Base-by-base conservation (phyloP, 2,797 vertebrate genomes). In the Lutjanus campechanus region DNA sequence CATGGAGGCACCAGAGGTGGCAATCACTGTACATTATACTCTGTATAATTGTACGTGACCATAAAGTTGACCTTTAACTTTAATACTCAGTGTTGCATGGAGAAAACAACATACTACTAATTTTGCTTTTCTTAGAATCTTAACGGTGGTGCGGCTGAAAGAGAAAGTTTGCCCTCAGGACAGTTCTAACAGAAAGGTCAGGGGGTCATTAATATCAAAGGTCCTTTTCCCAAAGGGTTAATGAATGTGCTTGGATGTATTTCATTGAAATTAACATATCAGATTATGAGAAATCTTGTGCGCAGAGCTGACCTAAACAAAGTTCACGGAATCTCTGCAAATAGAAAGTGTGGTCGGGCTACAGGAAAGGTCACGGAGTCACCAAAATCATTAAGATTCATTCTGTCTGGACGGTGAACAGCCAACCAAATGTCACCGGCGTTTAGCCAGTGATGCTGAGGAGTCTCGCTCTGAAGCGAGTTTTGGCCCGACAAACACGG, bases 111-210 rank as follows among this genome's bases (percentile, higher is more conserved):
- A 53, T 51, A 20, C 15, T 58, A 20, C 11, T 12, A n/a, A 47
- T 11, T 59, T 17, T 17, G 13, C 51, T 73, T 4, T 46, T 60
- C n/a, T 58, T 20, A 15, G 25, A 16, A 36, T 46, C 25, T 64
- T 9, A 22, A 17, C n/a, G 44, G 25, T n/a, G 15, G 16, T 53
- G 44, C 9, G 17, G 46, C 19, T 70, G 25, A 61, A 49, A 10
- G 46, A 8, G 1, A 4, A 61, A 7, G 47, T 61, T 55, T 49
- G 13, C 22, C 63, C 41, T 50, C 19, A 16, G 46, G 50, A 10
- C 5, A 36, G 53, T 16, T 25, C 17, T 15, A 7, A 11, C 54
- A 49, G 6, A 77, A 86, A 81, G 62, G 60, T 51, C 55, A 71
- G 3, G 8, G 40, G 22, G 51, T 56, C 44, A 50, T 59, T 67